Conservation (phyloP, 2,888 invertebrate species). For the Coecobrya sp. region DNA sequence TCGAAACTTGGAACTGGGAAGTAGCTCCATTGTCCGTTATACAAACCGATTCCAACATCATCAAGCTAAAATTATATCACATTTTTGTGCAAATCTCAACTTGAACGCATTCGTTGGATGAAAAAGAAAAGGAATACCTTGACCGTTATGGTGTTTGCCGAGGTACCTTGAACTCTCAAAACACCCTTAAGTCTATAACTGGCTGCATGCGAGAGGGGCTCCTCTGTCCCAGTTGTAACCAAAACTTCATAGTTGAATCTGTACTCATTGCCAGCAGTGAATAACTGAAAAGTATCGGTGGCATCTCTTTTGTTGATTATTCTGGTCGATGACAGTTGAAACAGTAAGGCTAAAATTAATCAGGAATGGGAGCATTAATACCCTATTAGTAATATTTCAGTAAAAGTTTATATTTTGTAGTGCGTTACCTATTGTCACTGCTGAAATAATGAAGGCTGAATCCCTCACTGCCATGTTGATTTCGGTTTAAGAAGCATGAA, state of each 20-base stretch:
- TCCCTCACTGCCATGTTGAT: constrained; percentile 56
- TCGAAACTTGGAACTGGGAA: constrained; percentile 85
- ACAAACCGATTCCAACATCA: constrained; percentile 84
- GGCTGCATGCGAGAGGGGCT: constrained; percentile 83
- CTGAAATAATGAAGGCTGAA: neutral
- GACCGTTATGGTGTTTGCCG: constrained; percentile 78
- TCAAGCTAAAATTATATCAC: constrained; percentile 80
- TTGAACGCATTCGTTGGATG: neutral
- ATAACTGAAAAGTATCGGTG: constrained; percentile 59
- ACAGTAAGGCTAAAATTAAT: neutral
- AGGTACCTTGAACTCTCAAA: constrained; percentile 82
- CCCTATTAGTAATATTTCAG: too few species aligned
- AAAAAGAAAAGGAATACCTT: constrained; percentile 82
- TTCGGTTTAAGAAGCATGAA: constrained; percentile 35
- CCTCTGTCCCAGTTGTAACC: constrained; percentile 85
- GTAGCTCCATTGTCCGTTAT: constrained; percentile 86
- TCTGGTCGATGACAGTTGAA: constrained; percentile 20
- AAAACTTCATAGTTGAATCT: constrained; percentile 83
- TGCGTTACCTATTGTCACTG: constrained; percentile 13
- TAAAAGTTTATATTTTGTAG: too few species aligned
- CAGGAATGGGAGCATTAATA: too few species aligned
- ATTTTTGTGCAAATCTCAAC: neutral
- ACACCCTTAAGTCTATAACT: constrained; percentile 84
- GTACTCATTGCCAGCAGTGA: constrained; percentile 84
- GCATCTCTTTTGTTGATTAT: constrained; percentile 48